Base-by-base conservation (phyloP, 2,888 invertebrate species). In the Lagria hirta region DNA sequence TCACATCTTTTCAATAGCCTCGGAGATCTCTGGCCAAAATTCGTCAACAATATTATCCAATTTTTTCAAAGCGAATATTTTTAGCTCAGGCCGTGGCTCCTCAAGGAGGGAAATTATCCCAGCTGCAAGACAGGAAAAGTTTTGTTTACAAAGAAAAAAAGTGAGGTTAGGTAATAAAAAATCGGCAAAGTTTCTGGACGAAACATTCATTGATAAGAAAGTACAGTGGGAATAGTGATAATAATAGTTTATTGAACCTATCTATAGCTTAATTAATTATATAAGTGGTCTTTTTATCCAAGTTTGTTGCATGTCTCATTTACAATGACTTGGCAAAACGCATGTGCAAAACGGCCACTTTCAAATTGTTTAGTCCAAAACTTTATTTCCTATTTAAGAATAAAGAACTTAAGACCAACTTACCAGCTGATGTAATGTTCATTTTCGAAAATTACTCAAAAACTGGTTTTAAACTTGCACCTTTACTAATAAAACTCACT, bases 1-100 rank as follows among this genome's bases (percentile, higher is more conserved):
- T 72, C 74, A 84, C 84, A 98, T 96, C 75, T 95, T 97, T 64
- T 91, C 91, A 59, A 98, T 93, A 7, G 95, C 91, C 73, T 98
- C 97, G 0, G 96, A 95, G 60, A 98, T 97, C 76, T 98, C 97
- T 4, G 97, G 93, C 97, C 97, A 98, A 75, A 98, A 98, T 69
- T 94, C 91, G 71, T 97, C 94, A 1, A 97, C 96, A 62, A 98
- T 91, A 65, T 83, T 81, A 73, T 97, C 89, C 60, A 98, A 77
- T 68, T 95, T 94, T 65, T 87, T 87, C 60, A 98, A 73, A 8
- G 97, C 96, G 70, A 95, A 97, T 14, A 90, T 84, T 74, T 96
- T 94, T 43, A 97, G 78, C 73, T 96, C 94, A 7, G 89, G 82
- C 78, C 91, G 88, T 34, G 91, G 88, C 73, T 97, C 97, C 71